Evolutionary conservation across 1,140 invertebrate species (phyloP), one percentile per base, ranked within the genome.

Genomic region (Pseudoatta argentina): DNA sequence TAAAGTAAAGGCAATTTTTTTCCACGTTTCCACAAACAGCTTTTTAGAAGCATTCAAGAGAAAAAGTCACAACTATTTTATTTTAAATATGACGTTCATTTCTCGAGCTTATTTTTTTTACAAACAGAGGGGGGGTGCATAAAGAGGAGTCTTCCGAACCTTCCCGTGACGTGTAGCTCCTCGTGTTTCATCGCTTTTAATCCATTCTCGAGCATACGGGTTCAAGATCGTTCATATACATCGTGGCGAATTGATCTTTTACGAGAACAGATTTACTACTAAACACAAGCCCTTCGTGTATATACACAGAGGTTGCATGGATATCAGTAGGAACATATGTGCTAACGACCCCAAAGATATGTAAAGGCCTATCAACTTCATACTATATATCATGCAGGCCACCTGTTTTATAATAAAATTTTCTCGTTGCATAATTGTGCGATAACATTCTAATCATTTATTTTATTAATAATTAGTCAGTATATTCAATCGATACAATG

Each of bases 321-420:
- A 87, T 86, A 86, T 94, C 91, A 92, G 87, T 86, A 89, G 86
- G 86, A 92, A 93, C 93, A 94, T 94, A 94, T 93, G 93, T 87
- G 91, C 76, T 59, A 30, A 87, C 88, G 39, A 78, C 89, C 86
- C 89, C 83, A 86, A 89, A 61, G 72, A 91, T 90, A 87, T 89
- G 78, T 91, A 91, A 91, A 90, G 89, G n/a, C 87, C 89, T 87
- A 86, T 88, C 83, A 86, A 90, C 91, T 93, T 88, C 61, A 72
- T 66, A 89, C 90, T 87, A 91, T 91, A 88, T 76, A 86, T 55
- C 8, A 86, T 88, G 82, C 89, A 59, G 91, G 87, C 93, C 93
- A 94, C 93, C 93, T 93, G 93, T 90, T 92, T 87, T 73, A 6
- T 24, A 53, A 21, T n/a, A 10, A 67, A 30, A 6, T 63, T 63